phyloP scores from a whole-genome alignment of 2,113 vertebrate species.

The Nothocercus julius region DNA sequence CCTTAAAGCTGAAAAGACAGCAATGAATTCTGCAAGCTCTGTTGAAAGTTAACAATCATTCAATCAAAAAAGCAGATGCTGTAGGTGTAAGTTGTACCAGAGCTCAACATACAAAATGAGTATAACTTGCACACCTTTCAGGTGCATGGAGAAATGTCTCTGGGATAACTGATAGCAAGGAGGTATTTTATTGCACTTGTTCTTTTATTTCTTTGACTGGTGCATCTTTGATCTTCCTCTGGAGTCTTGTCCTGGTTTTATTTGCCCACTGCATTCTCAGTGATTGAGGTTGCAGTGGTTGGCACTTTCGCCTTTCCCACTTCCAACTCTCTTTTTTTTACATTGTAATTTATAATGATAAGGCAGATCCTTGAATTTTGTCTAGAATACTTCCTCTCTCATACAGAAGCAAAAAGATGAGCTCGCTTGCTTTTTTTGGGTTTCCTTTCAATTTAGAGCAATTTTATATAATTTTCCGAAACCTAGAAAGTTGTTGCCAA shows the following conservation, averaged over 20 bases:
- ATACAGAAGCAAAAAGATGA: not conserved
- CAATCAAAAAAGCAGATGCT: not conserved
- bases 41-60: not conserved
- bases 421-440: fast-evolving
- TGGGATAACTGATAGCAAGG: not conserved
- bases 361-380: not conserved
- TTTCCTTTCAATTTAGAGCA: not conserved
- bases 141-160: not conserved
- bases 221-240: not conserved
- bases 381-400: not conserved
- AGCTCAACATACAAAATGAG: not conserved
- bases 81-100: not conserved
- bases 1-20: not conserved
- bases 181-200: not conserved
- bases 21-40: not conserved
- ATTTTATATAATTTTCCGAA: not conserved
- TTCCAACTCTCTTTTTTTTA: not conserved
- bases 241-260: not conserved
- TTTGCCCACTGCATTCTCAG: not conserved
- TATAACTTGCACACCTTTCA: no score
- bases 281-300: not conserved
- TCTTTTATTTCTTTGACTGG: not conserved
- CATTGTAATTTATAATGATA: not conserved
- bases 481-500: not conserved
- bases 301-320: not conserved